A percentile compares a stretch with the other conserved stretches of the same genome.
These are phyloP conservation scores for Drosophila eohydei DNA, from an alignment of 2,888 invertebrate genomes.

Conservation along the genomic window DNA sequence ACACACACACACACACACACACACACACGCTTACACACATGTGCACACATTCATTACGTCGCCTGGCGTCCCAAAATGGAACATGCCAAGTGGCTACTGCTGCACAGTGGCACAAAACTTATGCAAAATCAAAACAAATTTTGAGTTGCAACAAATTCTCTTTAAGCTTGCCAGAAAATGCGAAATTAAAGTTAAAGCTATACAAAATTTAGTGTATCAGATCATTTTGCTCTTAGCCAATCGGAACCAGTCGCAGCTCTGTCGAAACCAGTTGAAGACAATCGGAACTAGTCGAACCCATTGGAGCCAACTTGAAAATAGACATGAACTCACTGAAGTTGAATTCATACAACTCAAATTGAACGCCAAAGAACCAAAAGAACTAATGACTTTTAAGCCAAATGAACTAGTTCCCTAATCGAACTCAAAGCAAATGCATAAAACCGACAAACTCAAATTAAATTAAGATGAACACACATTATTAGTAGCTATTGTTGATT, in stretches of 20 bases:
- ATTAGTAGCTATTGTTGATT: too few relatives aligned
- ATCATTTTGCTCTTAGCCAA: not conserved
- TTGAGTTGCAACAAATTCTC: not conserved
- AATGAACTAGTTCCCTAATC: too few relatives aligned
- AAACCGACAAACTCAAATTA: too few relatives aligned
- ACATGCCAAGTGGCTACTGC: constrained; percentile 55
- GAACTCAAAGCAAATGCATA: too few relatives aligned
- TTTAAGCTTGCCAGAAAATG: not conserved
- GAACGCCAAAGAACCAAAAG: too few relatives aligned
- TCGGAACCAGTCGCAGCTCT: not conserved
- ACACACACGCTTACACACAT: constrained; percentile 21
- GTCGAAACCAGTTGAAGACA: not conserved
- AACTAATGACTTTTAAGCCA: too few relatives aligned
- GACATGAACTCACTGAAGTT: not conserved
- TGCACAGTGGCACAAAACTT: constrained; percentile 31
- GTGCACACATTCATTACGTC: constrained; percentile 69
- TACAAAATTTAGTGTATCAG: not conserved
- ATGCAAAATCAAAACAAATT: not conserved
- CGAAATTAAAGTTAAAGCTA: not conserved
- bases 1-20: constrained; percentile 29
- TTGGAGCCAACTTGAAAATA: not conserved
- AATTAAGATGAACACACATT: too few relatives aligned
- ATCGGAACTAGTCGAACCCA: not conserved
- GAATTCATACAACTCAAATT: too few relatives aligned
- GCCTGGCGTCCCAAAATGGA: constrained; percentile 74